Base-by-base conservation (phyloP, 2,113 vertebrate genomes). In the Panthera tigris region DNA sequence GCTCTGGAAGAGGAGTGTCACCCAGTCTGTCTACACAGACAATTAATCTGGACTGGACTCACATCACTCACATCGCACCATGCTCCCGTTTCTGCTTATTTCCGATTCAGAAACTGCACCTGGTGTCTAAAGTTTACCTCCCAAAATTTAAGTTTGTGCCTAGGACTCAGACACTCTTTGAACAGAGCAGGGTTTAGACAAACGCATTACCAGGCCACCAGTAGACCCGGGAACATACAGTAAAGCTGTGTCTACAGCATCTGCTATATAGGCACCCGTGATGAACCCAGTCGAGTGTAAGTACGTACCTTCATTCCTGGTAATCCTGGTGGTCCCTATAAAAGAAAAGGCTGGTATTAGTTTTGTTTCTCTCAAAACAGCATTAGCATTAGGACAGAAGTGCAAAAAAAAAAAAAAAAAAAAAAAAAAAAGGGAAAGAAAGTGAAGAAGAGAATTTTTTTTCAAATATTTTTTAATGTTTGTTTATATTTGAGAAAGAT, bases 221-320 rank as follows among this genome's bases (percentile, higher is more conserved):
- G 7, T 25, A 15, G 15, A 48, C 66, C 41, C 69, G 71, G 71
- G 36, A 10, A 76, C 29, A n/a, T 8, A 14, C 79, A 94, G 25
- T 21, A 12, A 19, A 50, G 52, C 8, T 52, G 3, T 39, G 52
- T 82, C 10, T 5, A 36, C 0, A 9, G 41, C 61, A 21, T 33
- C 68, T 71, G 3, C 61, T 11, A 55, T 68, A 27, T 13, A 45
- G 78, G n/a, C 1, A 52, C 50, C 45, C 31, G 29, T 27, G 21
- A 89, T 3, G 23, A 86, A 66, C 39, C 16, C 31, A 55, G 18
- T n/a, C 29, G 48, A 45, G 8, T n/a, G n/a, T 97, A 96, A 97
- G 1, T 92, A 97, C 1, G 3, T 98, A 99, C 99, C 99, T 99
- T 99, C 96, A 99, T 98, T 98, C 99, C 99, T 88, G 98, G 98